Evolutionary conservation across 2,797 vertebrate species (phyloP), one percentile per base, ranked within the genome.

Genomic region (Acanthurus lineatus): DNA sequence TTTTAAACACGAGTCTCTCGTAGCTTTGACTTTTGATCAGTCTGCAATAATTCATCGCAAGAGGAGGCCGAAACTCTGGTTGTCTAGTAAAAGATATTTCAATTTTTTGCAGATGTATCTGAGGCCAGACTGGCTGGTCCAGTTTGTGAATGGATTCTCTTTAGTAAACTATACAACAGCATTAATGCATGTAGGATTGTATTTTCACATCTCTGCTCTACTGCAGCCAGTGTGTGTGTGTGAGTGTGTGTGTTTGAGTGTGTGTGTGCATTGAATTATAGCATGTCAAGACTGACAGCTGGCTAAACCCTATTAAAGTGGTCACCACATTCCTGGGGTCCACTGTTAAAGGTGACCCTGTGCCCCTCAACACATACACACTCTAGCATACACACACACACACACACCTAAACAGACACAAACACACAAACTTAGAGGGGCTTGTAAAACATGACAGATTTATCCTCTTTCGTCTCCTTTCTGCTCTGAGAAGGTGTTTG

Each of bases 211-310:
- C 40, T 16, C 47, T 61, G 52, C 17, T 71, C 32, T 25, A 22
- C 47, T 61, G 61, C 71, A 49, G 16, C 19, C 25, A 19, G 19
- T 69, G 64, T 71, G 58, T 76, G 47, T 19, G 45, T 22, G 56
- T 51, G 25, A 28, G 47, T 12, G 65, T 49, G 47, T 38, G 47
- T 60, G 72, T 58, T 25, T 53, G 25, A 58, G 35, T 16, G 59
- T 53, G 54, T 83, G 52, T 38, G 8, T 68, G 63, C 73, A 56
- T 72, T 91, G 92, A 94, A 76, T 94, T 93, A 92, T 67, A 83
- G 85, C 82, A 76, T 82, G 91, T 90, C 92, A 89, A 66, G 82
- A 81, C 82, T 93, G 91, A 93, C 94, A 94, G 91, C 93, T 94
- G 92, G 89, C 83, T 84, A 88, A 91, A 89, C 85, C 86, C 89